These are phyloP conservation scores for Megaleporinus macrocephalus DNA, from an alignment of 2,113 vertebrate genomes.

Conservation along the genomic window DNA sequence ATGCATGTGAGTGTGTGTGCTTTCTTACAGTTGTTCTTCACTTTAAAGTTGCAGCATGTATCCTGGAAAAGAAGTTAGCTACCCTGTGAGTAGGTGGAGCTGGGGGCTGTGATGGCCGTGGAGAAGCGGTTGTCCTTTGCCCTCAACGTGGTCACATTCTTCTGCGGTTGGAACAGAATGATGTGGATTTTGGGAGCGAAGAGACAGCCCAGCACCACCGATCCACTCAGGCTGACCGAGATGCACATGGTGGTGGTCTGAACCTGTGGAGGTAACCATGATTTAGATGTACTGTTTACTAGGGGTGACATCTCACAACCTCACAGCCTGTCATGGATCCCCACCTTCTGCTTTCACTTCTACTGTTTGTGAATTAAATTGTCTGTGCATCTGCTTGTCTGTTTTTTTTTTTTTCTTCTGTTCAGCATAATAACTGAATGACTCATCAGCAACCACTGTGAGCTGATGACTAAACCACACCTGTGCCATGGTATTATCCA, in stretches of 20 bases:
- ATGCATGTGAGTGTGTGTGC: neutral
- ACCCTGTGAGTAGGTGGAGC: conserved; percentile 90
- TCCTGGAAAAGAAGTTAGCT: conserved; percentile 9
- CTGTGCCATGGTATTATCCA: neutral
- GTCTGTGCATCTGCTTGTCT: neutral
- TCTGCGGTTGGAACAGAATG: conserved; percentile 98
- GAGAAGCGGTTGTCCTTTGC: conserved; percentile 88
- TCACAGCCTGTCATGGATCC: neutral
- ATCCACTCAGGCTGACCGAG: conserved; percentile 96
- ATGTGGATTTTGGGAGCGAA: conserved; percentile 96
- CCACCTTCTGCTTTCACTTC: neutral
- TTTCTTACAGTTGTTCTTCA: conserved; percentile 6
- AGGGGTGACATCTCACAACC: too few species aligned
- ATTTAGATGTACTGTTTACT: neutral
- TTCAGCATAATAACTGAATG: neutral
- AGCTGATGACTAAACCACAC: neutral
- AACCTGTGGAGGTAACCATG: conserved; percentile 77
- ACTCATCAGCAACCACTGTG: conserved; percentile 11
- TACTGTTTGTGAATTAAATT: neutral
- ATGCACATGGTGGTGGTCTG: conserved; percentile 99
- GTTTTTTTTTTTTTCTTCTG: neutral
- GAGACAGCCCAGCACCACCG: conserved; percentile 94
- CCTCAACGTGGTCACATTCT: conserved; percentile 90
- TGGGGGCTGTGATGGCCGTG: conserved; percentile 74
- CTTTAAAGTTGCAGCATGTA: neutral